Evolutionary conservation across 2,888 invertebrate genomes (phyloP), one percentile per base, ranked within the genome.

Genomic region (Watsonalla cultraria): DNA sequence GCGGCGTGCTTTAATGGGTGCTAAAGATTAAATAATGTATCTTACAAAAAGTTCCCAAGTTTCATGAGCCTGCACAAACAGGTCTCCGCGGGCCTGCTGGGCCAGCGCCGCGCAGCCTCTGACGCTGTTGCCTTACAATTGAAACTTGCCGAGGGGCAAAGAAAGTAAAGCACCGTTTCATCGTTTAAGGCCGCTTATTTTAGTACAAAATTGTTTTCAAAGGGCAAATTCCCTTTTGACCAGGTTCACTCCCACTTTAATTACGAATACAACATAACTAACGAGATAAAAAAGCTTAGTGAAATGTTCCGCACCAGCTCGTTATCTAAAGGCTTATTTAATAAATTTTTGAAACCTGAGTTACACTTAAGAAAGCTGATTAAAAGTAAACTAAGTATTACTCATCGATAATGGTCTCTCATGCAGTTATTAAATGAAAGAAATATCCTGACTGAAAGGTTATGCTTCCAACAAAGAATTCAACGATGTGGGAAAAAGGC

Each of bases 11-110:
- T 81, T 82, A 86, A 81, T 79, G 78, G 81, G 74, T 81, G 84
- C 85, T 82, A 82, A 82, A 84, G 75, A 84, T 84, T 81, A 83
- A 86, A 84, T 84, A 81, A 87, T 86, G 85, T 86, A 85, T 83
- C 80, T 80, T 74, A 65, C 59, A 66, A 70, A 81, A 82, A 86
- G 78, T 84, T 86, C 60, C 60, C 68, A 78, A 83, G 75, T 84
- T 82, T 69, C 70, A 67, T 73, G 65, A 68, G 74, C 61, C 66
- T 58, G 73, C 73, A 86, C 81, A 84, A 86, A 82, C 84, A 78
- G 72, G 66, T 65, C 60, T 66, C 64, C 68, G 69, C 73, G 72
- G 76, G 72, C 72, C 70, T 71, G 66, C 64, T 15, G 15, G 49
- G 9, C 42, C 11, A 49, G 37, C n/a, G 47, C 11, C 9, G 64